phyloP scores from a whole-genome alignment of 1,140 invertebrate genomes.

The Venustaconcha ellipsiformis region DNA sequence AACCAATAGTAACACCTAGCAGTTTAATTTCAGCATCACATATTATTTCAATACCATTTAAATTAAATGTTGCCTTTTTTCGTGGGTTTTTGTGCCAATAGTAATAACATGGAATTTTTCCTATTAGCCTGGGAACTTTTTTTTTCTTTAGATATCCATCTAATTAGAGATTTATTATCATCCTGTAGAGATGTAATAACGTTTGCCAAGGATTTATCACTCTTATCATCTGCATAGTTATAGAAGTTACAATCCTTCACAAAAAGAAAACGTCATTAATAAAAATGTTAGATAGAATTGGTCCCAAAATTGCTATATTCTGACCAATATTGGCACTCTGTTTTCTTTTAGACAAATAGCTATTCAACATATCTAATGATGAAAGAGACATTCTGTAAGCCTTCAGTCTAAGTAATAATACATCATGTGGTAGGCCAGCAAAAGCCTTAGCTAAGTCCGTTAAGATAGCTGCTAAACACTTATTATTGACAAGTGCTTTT shows the following conservation, averaged over 20 bases:
- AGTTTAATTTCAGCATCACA: slow-evolving; percentile 30
- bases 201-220: neutral
- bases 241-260: neutral
- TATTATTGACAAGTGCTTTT: neutral
- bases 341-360: too few species aligned
- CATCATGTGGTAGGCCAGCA: slow-evolving; percentile 13
- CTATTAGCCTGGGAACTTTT: too few species aligned
- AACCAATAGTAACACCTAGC: slow-evolving; percentile 24
- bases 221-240: slow-evolving; percentile 23
- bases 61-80: neutral
- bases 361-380: neutral
- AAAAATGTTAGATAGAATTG: neutral
- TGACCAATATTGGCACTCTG: too few species aligned
- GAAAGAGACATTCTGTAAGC: neutral
- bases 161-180: neutral
- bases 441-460: slow-evolving; percentile 15
- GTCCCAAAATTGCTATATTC: neutral
- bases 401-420: slow-evolving; percentile 6
- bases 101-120: slow-evolving; percentile 28
- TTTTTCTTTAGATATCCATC: slow-evolving; percentile 17
- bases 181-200: neutral
- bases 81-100: neutral
- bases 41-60: slow-evolving; percentile 8
- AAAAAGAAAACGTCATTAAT: slow-evolving; percentile 1
- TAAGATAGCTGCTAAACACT: slow-evolving; percentile 9